A percentile compares a stretch with the other conserved stretches of the same genome.
Conservation (phyloP, 2,888 invertebrate species). For the Scotopteryx bipunctaria region DNA sequence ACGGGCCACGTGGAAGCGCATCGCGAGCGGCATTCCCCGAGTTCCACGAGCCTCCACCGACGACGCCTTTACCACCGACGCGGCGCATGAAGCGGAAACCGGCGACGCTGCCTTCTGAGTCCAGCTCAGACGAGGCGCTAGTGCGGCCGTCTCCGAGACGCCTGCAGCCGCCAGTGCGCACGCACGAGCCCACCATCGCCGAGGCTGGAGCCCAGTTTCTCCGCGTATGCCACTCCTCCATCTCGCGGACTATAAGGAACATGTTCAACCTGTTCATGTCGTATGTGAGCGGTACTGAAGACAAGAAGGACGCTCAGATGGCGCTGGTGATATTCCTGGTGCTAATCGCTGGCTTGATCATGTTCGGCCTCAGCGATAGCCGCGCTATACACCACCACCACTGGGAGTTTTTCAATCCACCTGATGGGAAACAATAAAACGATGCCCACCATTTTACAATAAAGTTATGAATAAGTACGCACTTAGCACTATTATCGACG, state of each 20-base stretch:
- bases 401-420: conserved; percentile 95
- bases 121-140: conserved; percentile 78
- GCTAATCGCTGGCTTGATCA: conserved; percentile 89
- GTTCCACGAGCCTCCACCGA: conserved; percentile 61
- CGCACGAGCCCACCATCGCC: conserved; percentile 86
- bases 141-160: conserved; percentile 71
- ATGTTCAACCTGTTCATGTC: conserved; percentile 86
- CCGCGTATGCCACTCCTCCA: conserved; percentile 86
- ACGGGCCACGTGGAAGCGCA: conserved; percentile 57
- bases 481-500: no score
- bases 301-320: conserved; percentile 89
- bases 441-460: background rate
- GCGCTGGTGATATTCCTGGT: conserved; percentile 91
- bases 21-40: conserved; percentile 48
- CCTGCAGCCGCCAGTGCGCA: conserved; percentile 62
- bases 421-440: conserved; percentile 80
- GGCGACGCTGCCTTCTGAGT: conserved; percentile 68
- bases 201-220: conserved; percentile 88
- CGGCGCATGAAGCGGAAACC: conserved; percentile 78
- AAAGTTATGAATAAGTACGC: background rate
- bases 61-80: conserved; percentile 68
- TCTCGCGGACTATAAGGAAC: conserved; percentile 86
- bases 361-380: conserved; percentile 88
- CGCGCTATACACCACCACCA: conserved; percentile 91
- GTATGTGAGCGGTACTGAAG: conserved; percentile 85